Evolutionary conservation across 2,113 vertebrate species (phyloP).

Genomic region (Platysteira castanea): DNA sequence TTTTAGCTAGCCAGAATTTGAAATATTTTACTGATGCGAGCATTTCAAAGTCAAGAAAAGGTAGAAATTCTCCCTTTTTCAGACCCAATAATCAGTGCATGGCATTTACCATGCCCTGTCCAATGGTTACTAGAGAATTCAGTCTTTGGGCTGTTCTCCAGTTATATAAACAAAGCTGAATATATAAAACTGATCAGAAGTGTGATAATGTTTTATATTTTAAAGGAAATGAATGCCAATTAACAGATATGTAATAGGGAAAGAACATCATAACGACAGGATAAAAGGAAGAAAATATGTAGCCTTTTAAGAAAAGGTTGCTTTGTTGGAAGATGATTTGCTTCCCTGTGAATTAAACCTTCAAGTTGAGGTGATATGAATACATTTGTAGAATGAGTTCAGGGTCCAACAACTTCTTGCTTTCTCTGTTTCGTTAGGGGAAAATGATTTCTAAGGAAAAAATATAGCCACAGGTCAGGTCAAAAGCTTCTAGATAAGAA

Average conservation of each 20-base stretch:
- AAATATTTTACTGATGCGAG: neutral
- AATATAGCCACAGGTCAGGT: neutral
- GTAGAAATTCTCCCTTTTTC: neutral
- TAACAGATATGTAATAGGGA: neutral
- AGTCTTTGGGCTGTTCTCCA: neutral
- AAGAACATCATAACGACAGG: neutral
- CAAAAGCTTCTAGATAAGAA: neutral
- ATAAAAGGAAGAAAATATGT: neutral
- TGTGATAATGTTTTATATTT: neutral
- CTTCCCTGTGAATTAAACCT: neutral
- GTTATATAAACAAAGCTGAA: neutral
- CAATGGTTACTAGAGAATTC: neutral
- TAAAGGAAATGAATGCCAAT: neutral
- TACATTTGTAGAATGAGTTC: neutral
- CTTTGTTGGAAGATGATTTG: neutral
- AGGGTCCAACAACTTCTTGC: neutral
- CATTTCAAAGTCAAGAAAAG: neutral
- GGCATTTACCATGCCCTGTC: neutral
- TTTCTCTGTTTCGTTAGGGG: neutral
- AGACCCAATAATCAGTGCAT: neutral
- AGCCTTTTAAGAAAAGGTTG: neutral
- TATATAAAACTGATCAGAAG: neutral
- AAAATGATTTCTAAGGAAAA: neutral
- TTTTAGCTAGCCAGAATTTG: neutral
- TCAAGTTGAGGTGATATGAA: neutral